Evolutionary conservation across 2,888 invertebrate genomes (phyloP).

Genomic region (Cheilosia pagana): DNA sequence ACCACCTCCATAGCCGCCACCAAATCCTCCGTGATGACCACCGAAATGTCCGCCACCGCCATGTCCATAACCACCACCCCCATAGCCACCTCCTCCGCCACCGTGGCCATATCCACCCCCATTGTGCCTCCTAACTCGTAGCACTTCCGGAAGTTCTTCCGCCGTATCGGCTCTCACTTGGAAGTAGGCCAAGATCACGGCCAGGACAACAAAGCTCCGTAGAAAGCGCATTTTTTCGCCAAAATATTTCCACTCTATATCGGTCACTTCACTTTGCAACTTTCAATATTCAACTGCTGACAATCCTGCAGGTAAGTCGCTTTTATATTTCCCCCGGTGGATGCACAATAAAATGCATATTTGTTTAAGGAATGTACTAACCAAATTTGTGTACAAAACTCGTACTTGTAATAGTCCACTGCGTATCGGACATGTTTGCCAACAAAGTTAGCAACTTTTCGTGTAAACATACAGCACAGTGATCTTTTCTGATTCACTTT

Average conservation of each 20-base stretch:
- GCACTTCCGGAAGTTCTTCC: neutral
- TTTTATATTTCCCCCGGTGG: too few relatives aligned
- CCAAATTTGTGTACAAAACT: too few relatives aligned
- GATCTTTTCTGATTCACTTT: too few relatives aligned
- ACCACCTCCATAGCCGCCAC: conserved; percentile 1
- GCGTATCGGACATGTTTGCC: too few relatives aligned
- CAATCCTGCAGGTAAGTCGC: neutral
- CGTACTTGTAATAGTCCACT: too few relatives aligned
- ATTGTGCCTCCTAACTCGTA: conserved; percentile 17
- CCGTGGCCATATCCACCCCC: conserved; percentile 21
- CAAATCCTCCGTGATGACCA: conserved; percentile 21
- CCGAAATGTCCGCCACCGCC: neutral
- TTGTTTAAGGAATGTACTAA: neutral
- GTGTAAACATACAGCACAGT: too few relatives aligned
- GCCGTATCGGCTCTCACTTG: conserved; percentile 1
- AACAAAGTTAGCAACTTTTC: too few relatives aligned
- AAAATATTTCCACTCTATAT: neutral
- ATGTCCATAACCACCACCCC: neutral
- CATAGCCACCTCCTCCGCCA: neutral
- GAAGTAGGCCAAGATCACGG: conserved; percentile 11
- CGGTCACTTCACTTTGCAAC: neutral
- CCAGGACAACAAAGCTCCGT: conserved; percentile 12
- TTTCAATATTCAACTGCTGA: neutral
- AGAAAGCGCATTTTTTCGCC: conserved; percentile 19
- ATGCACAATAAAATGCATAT: too few relatives aligned